A percentile compares a stretch with the other conserved stretches of the same genome.
Evolutionary conservation across 2,888 invertebrate genomes (phyloP).

Genomic region (Incurvaria masculella): DNA sequence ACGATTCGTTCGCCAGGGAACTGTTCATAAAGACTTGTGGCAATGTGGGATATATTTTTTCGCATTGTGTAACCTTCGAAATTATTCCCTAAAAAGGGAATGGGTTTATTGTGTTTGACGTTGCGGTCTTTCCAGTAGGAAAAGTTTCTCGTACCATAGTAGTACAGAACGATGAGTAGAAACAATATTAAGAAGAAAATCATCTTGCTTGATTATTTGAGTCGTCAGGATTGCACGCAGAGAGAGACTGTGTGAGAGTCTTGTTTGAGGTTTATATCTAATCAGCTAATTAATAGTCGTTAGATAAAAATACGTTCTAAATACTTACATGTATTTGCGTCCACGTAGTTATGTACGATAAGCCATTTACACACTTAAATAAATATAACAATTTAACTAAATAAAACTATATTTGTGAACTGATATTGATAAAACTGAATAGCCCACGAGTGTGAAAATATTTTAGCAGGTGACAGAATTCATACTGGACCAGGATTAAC

Average conservation of each 20-base stretch:
- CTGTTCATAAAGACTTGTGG: conserved; percentile 24
- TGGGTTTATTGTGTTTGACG: conserved; percentile 13
- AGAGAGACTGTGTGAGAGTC: conserved; percentile 24
- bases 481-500: no score
- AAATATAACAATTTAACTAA: no score
- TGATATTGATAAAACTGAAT: no score
- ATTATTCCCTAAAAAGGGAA: conserved; percentile 9
- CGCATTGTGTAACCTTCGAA: conserved; percentile 2
- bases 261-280: conserved; percentile 15
- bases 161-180: conserved; percentile 8
- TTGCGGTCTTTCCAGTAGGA: conserved; percentile 19
- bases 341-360: no score
- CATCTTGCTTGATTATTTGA: conserved; percentile 17
- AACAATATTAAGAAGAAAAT: conserved; percentile 2
- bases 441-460: no score
- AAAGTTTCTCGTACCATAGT: conserved; percentile 15
- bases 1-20: conserved; percentile 34
- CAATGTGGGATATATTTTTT: conserved; percentile 6
- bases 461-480: no score
- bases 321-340: conserved; percentile 2
- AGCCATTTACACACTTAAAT: no score
- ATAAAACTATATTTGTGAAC: no score
- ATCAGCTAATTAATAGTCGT: background rate
- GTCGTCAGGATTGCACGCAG: conserved; percentile 24
- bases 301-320: conserved; percentile 7